These are phyloP conservation scores for Mixornis gularis DNA, from an alignment of 2,113 vertebrate species.

Conservation along the genomic window DNA sequence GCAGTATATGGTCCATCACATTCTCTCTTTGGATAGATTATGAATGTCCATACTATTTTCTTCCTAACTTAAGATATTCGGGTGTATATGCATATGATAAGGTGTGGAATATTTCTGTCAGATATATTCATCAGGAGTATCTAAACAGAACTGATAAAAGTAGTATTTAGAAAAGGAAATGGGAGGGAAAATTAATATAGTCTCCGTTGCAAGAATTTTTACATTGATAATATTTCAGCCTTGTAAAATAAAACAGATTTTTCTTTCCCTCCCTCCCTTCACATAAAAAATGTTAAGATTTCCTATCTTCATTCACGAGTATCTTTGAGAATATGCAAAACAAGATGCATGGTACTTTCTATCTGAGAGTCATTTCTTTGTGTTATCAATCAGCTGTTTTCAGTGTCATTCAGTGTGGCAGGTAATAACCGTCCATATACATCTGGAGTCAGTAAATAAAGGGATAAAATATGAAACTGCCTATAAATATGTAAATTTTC, in stretches of 20 bases:
- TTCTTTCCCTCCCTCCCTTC: neutral
- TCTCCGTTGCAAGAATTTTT: neutral
- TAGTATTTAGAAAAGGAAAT: neutral
- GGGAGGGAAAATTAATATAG: accelerated
- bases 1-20: neutral
- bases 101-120: neutral
- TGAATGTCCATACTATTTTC: neutral
- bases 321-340: neutral
- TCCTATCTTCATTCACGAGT: neutral
- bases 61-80: neutral
- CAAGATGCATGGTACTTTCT: neutral
- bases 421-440: neutral
- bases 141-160: neutral
- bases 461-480: neutral
- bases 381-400: conserved; percentile 16
- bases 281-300: neutral
- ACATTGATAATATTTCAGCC: neutral
- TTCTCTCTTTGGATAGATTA: neutral
- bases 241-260: neutral
- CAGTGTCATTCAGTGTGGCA: neutral
- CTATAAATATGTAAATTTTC: neutral
- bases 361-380: neutral
- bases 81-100: neutral
- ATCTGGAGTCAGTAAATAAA: neutral
- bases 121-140: neutral